Evolutionary conservation across 2,888 invertebrate species (phyloP), one percentile per base, ranked within the genome.

Genomic region (Sericinus montela): DNA sequence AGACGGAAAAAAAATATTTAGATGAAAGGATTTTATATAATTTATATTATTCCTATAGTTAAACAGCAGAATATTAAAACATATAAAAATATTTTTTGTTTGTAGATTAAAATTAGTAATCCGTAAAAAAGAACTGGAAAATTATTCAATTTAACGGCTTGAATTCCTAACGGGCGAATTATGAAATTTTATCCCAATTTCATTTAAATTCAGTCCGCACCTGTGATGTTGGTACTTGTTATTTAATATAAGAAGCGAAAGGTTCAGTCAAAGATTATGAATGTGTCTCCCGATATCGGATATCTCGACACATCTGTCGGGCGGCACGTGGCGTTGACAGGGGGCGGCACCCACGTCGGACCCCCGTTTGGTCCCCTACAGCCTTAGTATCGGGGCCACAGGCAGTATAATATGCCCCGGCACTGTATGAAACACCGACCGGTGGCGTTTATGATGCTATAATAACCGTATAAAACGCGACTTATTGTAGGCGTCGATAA

Each of bases 381-480:
- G 44, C 62, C 69, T 65, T 68, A 63, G 58, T 69, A 68, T 69
- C 71, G 77, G 74, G 73, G 75, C 76, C 75, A 70, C 75, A 75
- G 77, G 78, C 80, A 76, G 82, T 80, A 85, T 85, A 86, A 85
- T 82, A 82, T 81, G 85, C 79, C 80, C 75, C 75, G 76, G 78
- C 74, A 85, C 80, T 85, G 82, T 85, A 88, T 87, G 85, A 85
- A 85, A 84, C 83, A 84, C 80, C 80, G 85, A 77, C 87, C 86
- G 84, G 85, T 85, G 86, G 80, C 83, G 78, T 85, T 88, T 88
- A 89, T 86, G 79, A 80, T 73, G 80, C 86, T 85, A 87, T 88
- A 88, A 89, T 89, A 88, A 86, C 85, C 84, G 75, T 87, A 89
- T 89, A 88, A 89, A 89, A 88, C 76, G 80, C 83, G 84, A 87